phyloP scores from a whole-genome alignment of 2,797 vertebrate species.

The Pipistrellus kuhlii region DNA sequence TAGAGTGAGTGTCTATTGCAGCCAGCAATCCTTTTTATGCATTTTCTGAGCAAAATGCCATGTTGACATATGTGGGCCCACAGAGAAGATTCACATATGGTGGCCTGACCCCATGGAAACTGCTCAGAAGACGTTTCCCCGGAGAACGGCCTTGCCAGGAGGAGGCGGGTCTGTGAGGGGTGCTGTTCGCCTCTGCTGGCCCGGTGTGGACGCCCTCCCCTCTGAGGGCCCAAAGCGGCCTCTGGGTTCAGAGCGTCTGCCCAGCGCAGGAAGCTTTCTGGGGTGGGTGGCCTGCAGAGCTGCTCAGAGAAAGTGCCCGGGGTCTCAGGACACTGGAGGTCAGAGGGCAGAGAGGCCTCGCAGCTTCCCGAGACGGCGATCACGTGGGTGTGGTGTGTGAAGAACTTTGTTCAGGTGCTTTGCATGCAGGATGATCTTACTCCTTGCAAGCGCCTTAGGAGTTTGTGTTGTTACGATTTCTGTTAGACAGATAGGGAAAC shows the following conservation, averaged over 20 bases:
- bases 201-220: neutral
- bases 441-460: neutral
- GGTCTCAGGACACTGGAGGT: neutral
- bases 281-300: neutral
- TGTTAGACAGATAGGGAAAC: neutral
- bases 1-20: conserved; percentile 78
- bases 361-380: rapidly evolving
- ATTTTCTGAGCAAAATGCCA: conserved; percentile 86
- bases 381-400: neutral
- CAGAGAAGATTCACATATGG: conserved; percentile 84
- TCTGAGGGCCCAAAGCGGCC: no score
- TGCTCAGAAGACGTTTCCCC: conserved; percentile 64
- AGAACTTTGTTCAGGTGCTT: neutral
- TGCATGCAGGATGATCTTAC: neutral
- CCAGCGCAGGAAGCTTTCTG: neutral
- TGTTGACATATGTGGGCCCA: conserved; percentile 78
- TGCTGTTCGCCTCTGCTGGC: neutral
- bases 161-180: conserved; percentile 63
- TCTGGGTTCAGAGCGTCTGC: neutral
- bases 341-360: rapidly evolving
- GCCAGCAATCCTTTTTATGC: conserved; percentile 85
- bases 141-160: conserved; percentile 66
- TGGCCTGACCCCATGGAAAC: conserved; percentile 85
- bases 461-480: neutral
- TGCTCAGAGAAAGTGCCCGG: neutral